phyloP scores from a whole-genome alignment of 35 echinoderm and acorn worm genomes.

The Ophioderma brevispina region DNA sequence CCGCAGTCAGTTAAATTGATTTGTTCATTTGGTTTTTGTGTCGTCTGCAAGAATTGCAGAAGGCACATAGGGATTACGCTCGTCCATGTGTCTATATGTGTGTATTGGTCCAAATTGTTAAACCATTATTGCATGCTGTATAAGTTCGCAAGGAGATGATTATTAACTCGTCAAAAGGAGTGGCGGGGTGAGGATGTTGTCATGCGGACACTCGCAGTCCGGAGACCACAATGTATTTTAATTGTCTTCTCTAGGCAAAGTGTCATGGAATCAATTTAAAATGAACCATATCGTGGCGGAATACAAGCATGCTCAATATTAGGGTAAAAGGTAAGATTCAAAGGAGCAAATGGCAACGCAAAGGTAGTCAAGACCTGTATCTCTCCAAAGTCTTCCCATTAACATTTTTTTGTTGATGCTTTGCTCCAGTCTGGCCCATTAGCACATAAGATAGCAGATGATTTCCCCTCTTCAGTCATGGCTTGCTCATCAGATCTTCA shows the following conservation, averaged over 20 bases:
- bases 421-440: slow-evolving; percentile 27
- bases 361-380: background rate
- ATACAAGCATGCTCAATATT: background rate
- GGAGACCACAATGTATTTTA: too few species aligned
- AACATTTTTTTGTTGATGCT: background rate
- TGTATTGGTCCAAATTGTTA: too few species aligned
- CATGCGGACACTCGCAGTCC: too few species aligned
- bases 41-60: too few species aligned
- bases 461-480: background rate
- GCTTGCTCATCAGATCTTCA: background rate
- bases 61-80: too few species aligned
- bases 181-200: too few species aligned
- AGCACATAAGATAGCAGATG: background rate
- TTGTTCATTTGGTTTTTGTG: background rate
- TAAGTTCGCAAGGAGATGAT: too few species aligned
- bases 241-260: background rate
- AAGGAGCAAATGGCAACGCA: background rate
- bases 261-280: background rate
- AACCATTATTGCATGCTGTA: too few species aligned
- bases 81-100: too few species aligned
- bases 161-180: too few species aligned
- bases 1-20: background rate
- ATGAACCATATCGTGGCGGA: slow-evolving; percentile 4
- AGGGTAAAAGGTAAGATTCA: background rate
- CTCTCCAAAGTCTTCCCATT: background rate